Conservation (phyloP, 2,797 vertebrate species). For the Trichosurus vulpecula region DNA sequence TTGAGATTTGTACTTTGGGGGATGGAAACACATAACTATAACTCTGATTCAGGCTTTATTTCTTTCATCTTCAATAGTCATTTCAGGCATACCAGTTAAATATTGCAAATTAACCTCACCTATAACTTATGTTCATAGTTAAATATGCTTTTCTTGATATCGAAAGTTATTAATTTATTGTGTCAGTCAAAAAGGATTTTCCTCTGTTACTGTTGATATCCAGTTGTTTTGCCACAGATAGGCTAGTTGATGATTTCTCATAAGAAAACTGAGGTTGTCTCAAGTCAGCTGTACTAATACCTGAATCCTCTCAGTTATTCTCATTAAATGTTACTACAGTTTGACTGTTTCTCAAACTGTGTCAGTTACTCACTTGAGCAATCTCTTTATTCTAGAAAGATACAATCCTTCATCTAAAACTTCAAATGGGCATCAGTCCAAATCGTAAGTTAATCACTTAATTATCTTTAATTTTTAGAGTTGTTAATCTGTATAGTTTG, state of each 20-base stretch:
- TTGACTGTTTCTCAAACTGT: not conserved
- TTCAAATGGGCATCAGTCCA: conserved; percentile 92
- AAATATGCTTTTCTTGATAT: not conserved
- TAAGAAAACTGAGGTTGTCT: not conserved
- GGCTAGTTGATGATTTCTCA: not conserved
- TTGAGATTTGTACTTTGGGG: not conserved
- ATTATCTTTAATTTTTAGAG: conserved; percentile 38
- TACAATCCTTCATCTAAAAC: conserved; percentile 92
- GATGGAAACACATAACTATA: not conserved
- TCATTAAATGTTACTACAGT: not conserved
- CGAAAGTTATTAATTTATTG: not conserved
- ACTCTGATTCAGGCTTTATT: conserved; percentile 32
- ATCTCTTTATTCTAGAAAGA: conserved; percentile 87
- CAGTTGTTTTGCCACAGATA: not conserved
- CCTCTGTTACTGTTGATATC: not conserved
- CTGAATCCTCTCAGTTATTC: not conserved
- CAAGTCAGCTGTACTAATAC: not conserved
- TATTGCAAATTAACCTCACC: conserved; percentile 61
- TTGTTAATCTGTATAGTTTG: conserved; percentile 29
- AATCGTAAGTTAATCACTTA: conserved; percentile 87
- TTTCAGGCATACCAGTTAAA: conserved; percentile 72
- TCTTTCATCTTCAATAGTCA: conserved; percentile 26
- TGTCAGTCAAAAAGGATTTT: not conserved
- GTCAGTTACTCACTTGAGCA: conserved; percentile 52
- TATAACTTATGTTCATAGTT: not conserved